Conservation (phyloP, 2,797 vertebrate species). For the Tarsius wallacei region DNA sequence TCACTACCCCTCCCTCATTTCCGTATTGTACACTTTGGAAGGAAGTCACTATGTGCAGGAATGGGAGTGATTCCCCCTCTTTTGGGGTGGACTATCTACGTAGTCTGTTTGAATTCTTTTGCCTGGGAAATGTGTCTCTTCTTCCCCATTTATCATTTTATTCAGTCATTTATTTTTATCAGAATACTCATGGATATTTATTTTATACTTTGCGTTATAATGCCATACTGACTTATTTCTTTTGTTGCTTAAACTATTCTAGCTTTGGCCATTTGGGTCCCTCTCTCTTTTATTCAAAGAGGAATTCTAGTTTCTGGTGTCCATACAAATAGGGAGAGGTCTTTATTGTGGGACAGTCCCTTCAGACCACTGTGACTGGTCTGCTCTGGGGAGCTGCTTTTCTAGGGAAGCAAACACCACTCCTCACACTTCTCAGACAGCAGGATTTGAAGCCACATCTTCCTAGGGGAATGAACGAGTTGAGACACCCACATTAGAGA, state of each 20-base stretch:
- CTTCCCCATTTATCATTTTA: constrained; percentile 29
- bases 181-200: not conserved
- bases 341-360: not conserved
- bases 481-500: constrained; percentile 50
- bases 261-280: not conserved
- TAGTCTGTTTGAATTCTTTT: constrained; percentile 47
- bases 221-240: not conserved
- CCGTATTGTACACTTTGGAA: not conserved
- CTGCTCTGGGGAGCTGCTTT: not conserved
- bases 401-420: not conserved
- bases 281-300: constrained; percentile 16
- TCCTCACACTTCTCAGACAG: constrained; percentile 9
- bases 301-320: not conserved
- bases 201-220: not conserved
- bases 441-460: not conserved
- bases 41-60: not conserved
- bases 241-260: not conserved
- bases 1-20: not conserved
- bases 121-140: not conserved
- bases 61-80: not conserved
- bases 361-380: not conserved
- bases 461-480: constrained; percentile 57
- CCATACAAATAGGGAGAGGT: not conserved
- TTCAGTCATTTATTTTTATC: not conserved
- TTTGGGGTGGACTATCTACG: not conserved